Evolutionary conservation across 2,113 vertebrate species (phyloP).

Genomic region (Potamarius usumacintae): DNA sequence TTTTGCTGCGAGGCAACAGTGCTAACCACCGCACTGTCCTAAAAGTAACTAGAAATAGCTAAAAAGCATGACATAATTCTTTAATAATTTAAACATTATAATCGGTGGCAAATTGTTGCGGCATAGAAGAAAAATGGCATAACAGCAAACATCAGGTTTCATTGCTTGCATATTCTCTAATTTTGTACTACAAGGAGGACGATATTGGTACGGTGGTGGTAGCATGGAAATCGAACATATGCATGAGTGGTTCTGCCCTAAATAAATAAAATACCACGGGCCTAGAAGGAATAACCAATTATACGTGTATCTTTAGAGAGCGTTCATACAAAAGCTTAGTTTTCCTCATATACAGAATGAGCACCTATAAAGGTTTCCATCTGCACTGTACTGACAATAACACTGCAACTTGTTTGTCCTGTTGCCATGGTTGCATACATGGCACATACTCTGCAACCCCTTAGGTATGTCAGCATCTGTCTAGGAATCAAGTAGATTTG

Average conservation of each 20-base stretch:
- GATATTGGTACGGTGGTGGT: not conserved
- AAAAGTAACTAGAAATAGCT: not conserved
- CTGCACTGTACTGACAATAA: not conserved
- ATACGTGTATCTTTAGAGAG: not conserved
- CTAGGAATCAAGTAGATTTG: not conserved
- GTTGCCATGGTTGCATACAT: not conserved
- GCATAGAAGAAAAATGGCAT: not conserved
- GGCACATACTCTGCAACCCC: not conserved
- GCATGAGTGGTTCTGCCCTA: not conserved
- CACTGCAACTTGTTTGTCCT: not conserved
- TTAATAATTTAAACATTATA: not conserved
- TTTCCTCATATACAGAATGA: not conserved
- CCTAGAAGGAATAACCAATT: not conserved
- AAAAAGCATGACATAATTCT: not conserved
- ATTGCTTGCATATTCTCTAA: not conserved
- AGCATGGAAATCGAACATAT: not conserved
- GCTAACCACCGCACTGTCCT: too few species aligned
- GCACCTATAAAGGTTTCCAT: not conserved
- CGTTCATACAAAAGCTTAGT: not conserved
- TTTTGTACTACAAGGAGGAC: not conserved
- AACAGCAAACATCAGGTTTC: not conserved
- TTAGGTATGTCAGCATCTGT: not conserved
- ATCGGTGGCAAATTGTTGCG: not conserved
- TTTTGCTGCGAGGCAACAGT: too few species aligned
- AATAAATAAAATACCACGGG: not conserved